Percentiles rank a stretch among this genome's conserved stretches.
phyloP scores from a whole-genome alignment of 2,888 invertebrate genomes.

The Caenorhabditis wallacei region DNA sequence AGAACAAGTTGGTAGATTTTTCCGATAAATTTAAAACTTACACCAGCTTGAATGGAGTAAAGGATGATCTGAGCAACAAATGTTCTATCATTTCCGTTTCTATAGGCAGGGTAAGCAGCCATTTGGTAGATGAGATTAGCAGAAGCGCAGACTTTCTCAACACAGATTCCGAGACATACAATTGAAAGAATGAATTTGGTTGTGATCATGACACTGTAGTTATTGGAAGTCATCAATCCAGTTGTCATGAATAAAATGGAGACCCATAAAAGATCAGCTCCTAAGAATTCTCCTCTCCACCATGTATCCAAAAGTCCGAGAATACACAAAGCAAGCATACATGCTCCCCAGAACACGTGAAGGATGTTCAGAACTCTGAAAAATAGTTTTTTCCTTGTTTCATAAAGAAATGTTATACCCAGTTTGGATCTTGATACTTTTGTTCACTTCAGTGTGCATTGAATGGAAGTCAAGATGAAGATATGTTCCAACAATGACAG shows the following conservation, averaged over 20 bases:
- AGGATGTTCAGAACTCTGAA: slow-evolving; percentile 67
- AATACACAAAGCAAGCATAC: slow-evolving; percentile 77
- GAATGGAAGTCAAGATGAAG: slow-evolving; percentile 74
- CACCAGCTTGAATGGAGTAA: slow-evolving; percentile 76
- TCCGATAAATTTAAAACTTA: slow-evolving; percentile 30
- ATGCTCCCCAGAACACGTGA: slow-evolving; percentile 80
- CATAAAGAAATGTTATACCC: slow-evolving; percentile 30
- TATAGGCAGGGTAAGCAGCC: slow-evolving; percentile 73
- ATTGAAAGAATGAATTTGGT: slow-evolving; percentile 78
- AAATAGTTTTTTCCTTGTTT: neutral
- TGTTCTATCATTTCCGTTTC: slow-evolving; percentile 68
- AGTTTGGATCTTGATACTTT: slow-evolving; percentile 68
- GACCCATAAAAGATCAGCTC: slow-evolving; percentile 82
- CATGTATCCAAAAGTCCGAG: slow-evolving; percentile 78
- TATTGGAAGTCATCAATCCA: slow-evolving; percentile 76
- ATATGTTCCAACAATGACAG: slow-evolving; percentile 77
- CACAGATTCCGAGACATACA: slow-evolving; percentile 74
- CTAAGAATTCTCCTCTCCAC: slow-evolving; percentile 81
- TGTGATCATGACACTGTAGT: slow-evolving; percentile 75
- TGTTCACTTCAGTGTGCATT: slow-evolving; percentile 69
- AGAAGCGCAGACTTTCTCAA: slow-evolving; percentile 80
- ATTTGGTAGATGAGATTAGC: slow-evolving; percentile 82
- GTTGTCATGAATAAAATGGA: slow-evolving; percentile 78
- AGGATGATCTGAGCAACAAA: slow-evolving; percentile 80
- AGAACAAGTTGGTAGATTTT: neutral